phyloP scores from a whole-genome alignment of 2,113 vertebrate species.

The Stomatorhinus ivindoensis region DNA sequence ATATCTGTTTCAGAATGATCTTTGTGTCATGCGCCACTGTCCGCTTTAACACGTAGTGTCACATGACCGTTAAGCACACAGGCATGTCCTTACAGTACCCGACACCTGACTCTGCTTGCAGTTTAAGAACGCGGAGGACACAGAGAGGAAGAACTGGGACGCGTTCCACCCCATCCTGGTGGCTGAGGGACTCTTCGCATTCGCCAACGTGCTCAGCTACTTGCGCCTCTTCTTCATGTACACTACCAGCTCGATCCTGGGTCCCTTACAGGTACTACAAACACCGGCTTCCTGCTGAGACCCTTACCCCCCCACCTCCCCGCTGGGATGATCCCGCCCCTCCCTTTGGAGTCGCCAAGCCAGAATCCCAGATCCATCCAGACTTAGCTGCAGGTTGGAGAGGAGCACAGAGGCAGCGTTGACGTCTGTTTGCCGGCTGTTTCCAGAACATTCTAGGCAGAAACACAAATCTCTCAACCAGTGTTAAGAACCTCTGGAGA shows the following conservation, averaged over 20 bases:
- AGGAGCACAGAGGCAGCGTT: no score
- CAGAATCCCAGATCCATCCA: not conserved
- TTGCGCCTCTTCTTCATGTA: slow-evolving; percentile 99
- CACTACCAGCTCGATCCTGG: slow-evolving; percentile 95
- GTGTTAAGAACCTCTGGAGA: not conserved
- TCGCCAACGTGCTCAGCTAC: slow-evolving; percentile 93
- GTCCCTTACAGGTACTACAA: slow-evolving; percentile 80
- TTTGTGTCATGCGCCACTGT: not conserved
- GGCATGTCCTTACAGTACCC: not conserved
- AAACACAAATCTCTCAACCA: not conserved
- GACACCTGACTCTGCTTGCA: slow-evolving; percentile 17
- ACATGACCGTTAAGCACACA: not conserved
- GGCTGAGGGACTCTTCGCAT: slow-evolving; percentile 94
- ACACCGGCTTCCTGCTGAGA: not conserved
- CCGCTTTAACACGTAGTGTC: not conserved
- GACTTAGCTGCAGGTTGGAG: not conserved
- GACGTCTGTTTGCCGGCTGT: not conserved
- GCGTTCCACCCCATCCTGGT: slow-evolving; percentile 94
- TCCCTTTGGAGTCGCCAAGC: not conserved
- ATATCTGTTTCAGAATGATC: not conserved
- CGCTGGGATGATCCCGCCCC: not conserved
- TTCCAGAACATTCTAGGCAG: not conserved
- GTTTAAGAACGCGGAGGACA: slow-evolving; percentile 65
- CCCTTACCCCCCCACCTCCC: no score
- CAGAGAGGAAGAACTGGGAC: slow-evolving; percentile 92